A percentile compares a stretch with the other conserved stretches of the same genome.
These are phyloP conservation scores for Aphis craccivora DNA, from an alignment of 1,140 invertebrate species.

Conservation along the genomic window DNA sequence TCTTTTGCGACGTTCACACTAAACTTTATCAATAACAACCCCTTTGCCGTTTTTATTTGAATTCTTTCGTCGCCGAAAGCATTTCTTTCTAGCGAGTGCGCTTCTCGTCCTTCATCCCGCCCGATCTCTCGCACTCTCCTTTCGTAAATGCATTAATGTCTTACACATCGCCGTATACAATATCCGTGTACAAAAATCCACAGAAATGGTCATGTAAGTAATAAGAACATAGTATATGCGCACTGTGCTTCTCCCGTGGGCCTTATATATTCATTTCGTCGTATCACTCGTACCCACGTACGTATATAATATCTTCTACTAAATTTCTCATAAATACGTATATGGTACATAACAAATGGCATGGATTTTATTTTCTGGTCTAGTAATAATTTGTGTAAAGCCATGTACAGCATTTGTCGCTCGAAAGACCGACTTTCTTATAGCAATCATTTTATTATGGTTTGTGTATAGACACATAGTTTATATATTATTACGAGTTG, in stretches of 20 bases:
- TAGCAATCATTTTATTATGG: too few species aligned
- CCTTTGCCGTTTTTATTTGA: not conserved
- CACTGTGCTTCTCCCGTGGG: not conserved
- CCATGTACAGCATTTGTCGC: too few species aligned
- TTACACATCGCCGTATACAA: not conserved
- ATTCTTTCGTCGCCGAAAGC: not conserved
- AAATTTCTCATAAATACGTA: not conserved
- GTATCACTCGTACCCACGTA: not conserved
- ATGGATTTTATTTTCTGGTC: too few species aligned
- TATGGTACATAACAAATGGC: not conserved
- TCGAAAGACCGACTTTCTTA: too few species aligned
- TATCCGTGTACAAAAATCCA: not conserved
- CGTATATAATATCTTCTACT: too few species aligned
- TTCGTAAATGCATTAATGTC: not conserved
- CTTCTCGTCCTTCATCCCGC: too few species aligned
- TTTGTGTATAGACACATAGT: not conserved
- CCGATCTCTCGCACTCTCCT: not conserved
- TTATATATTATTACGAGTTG: not conserved
- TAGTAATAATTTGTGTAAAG: too few species aligned
- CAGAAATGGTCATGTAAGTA: not conserved
- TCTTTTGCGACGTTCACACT: not conserved
- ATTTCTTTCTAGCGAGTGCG: not conserved
- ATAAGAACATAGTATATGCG: not conserved
- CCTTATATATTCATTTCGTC: not conserved
- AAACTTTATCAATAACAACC: not conserved